Evolutionary conservation across 1,140 invertebrate species (phyloP).

Genomic region (Oryzaephilus surinamensis): DNA sequence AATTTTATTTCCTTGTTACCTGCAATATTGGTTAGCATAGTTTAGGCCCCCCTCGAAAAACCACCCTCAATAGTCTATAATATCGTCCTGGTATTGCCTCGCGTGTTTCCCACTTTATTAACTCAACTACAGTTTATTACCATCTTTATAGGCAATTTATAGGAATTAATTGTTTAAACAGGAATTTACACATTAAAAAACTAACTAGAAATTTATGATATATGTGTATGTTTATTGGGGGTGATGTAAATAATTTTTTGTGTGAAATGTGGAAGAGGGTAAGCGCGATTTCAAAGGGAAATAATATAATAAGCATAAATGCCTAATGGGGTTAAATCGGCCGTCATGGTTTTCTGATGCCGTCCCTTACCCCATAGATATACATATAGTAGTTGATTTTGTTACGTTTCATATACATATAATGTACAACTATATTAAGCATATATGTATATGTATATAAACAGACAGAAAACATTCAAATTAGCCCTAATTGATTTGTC

Average conservation of each 20-base stretch:
- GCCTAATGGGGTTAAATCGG: no score
- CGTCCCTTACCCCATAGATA: no score
- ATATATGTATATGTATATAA: no score
- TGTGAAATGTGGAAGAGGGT: background rate
- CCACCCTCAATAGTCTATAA: constrained; percentile 1
- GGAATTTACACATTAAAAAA: background rate
- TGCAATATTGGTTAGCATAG: background rate
- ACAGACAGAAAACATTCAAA: no score
- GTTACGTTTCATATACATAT: no score
- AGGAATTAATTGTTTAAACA: constrained; percentile 8
- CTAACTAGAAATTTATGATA: background rate
- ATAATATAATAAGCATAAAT: no score
- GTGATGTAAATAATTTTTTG: constrained; percentile 2
- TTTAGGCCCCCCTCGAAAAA: background rate
- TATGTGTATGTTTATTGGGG: background rate
- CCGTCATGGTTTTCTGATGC: no score
- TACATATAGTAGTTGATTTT: no score
- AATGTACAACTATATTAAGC: no score
- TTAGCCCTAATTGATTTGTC: no score
- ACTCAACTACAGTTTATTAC: constrained; percentile 1
- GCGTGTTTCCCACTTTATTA: constrained; percentile 9
- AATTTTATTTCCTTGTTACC: constrained; percentile 8
- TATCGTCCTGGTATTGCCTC: constrained; percentile 7
- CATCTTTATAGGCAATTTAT: constrained; percentile 1
- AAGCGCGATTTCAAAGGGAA: background rate